A percentile compares a stretch with the other conserved stretches of the same genome.
Conservation (phyloP, 2,797 vertebrate genomes). For the Odontamblyopus rebecca region DNA sequence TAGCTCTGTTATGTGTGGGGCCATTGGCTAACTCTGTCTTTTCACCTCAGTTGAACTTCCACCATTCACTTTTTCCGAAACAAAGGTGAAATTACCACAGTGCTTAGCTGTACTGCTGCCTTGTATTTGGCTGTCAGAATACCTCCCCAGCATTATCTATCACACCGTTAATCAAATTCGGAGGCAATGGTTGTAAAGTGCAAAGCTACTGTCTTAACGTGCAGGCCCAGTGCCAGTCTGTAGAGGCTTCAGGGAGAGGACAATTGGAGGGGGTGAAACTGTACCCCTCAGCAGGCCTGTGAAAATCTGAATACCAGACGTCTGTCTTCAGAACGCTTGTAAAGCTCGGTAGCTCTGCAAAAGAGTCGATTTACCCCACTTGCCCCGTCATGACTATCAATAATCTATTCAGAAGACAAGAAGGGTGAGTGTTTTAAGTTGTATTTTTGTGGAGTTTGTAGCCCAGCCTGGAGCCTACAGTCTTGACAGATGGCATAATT, state of each 20-base stretch:
- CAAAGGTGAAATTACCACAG: conserved; percentile 33
- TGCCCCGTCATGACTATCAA: conserved; percentile 25
- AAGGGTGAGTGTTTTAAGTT: conserved; percentile 7
- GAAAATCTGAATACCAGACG: conserved; percentile 61
- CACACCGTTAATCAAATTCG: conserved; percentile 36
- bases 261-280: conserved; percentile 52
- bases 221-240: conserved; percentile 25
- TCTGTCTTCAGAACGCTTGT: conserved; percentile 52
- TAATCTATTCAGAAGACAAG: conserved; percentile 14
- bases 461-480: background rate
- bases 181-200: conserved; percentile 37
- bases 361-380: conserved; percentile 28
- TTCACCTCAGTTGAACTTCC: conserved; percentile 48
- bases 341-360: conserved; percentile 43
- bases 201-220: conserved; percentile 32
- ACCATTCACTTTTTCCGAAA: conserved; percentile 9
- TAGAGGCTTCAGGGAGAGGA: conserved; percentile 43
- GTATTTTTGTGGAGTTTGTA: background rate
- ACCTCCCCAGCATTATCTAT: conserved; percentile 42
- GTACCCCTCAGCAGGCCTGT: conserved; percentile 41
- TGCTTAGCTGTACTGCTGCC: conserved; percentile 15
- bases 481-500: background rate
- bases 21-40: conserved; percentile 10
- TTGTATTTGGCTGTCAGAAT: conserved; percentile 32
- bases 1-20: conserved; percentile 31